Evolutionary conservation across 1,140 invertebrate species (phyloP).

Genomic region (Ylistrum balloti): DNA sequence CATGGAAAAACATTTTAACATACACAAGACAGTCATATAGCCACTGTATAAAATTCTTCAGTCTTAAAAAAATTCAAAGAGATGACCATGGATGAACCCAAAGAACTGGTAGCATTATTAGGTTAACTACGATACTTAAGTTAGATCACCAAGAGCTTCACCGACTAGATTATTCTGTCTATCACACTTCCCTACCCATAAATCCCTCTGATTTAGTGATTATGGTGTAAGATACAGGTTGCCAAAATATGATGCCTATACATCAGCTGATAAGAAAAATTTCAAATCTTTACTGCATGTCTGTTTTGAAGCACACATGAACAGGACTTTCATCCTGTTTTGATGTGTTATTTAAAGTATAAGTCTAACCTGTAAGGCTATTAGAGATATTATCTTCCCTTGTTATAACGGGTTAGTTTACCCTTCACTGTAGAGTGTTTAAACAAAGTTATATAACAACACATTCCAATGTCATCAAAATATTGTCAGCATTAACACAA

Average conservation of each 20-base stretch:
- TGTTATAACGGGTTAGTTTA: too few species aligned
- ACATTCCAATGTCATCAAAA: too few species aligned
- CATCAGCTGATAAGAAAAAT: not conserved
- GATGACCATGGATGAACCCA: too few species aligned
- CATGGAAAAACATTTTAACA: too few species aligned
- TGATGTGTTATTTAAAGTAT: not conserved
- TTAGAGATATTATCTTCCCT: too few species aligned
- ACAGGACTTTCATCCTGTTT: not conserved
- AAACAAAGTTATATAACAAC: too few species aligned
- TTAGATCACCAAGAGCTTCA: not conserved
- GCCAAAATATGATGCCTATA: slow-evolving; percentile 3
- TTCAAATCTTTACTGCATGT: not conserved
- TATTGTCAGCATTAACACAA: too few species aligned
- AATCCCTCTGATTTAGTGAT: not conserved
- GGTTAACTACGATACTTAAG: not conserved
- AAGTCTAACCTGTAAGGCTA: not conserved
- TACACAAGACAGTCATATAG: too few species aligned
- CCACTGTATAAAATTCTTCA: too few species aligned
- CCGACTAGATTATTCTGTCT: not conserved
- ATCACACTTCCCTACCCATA: not conserved
- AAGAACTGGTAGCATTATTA: not conserved
- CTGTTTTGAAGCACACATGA: not conserved
- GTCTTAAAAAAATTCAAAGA: too few species aligned
- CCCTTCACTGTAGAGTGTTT: too few species aligned
- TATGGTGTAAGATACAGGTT: not conserved